Evolutionary conservation across 2,113 vertebrate species (phyloP).

Genomic region (Poeciliopsis occidentalis): DNA sequence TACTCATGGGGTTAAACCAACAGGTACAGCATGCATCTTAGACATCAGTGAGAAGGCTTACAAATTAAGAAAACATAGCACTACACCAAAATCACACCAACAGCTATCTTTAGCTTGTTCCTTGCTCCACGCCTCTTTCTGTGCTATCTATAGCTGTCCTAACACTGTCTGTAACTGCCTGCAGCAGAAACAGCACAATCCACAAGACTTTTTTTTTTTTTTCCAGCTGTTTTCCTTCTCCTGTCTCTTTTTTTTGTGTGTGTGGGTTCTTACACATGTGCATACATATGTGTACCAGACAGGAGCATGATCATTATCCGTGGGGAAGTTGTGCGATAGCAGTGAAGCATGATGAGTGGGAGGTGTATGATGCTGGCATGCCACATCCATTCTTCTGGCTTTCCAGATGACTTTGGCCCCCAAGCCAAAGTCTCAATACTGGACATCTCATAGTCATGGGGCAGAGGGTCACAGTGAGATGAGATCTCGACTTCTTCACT

Average conservation of each 20-base stretch:
- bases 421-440: slow-evolving; percentile 54
- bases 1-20: too few species aligned
- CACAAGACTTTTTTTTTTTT: background rate
- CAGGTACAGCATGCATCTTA: too few species aligned
- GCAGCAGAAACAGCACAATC: background rate
- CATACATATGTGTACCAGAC: slow-evolving; percentile 22
- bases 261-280: slow-evolving; percentile 8
- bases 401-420: slow-evolving; percentile 48
- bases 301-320: slow-evolving; percentile 35
- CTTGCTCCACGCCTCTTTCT: background rate
- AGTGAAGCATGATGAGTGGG: slow-evolving; percentile 60
- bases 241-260: slow-evolving; percentile 9
- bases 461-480: slow-evolving; percentile 36
- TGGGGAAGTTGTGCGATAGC: slow-evolving; percentile 39
- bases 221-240: background rate
- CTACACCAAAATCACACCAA: background rate
- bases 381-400: slow-evolving; percentile 49
- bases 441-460: slow-evolving; percentile 59
- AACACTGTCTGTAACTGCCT: background rate
- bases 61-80: too few species aligned
- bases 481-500: slow-evolving; percentile 29
- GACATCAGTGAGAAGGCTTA: too few species aligned
- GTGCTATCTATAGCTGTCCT: background rate
- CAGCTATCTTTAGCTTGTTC: background rate
- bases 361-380: slow-evolving; percentile 57